Conservation (phyloP, 2,113 vertebrate genomes). For the Pterocles gutturalis region DNA sequence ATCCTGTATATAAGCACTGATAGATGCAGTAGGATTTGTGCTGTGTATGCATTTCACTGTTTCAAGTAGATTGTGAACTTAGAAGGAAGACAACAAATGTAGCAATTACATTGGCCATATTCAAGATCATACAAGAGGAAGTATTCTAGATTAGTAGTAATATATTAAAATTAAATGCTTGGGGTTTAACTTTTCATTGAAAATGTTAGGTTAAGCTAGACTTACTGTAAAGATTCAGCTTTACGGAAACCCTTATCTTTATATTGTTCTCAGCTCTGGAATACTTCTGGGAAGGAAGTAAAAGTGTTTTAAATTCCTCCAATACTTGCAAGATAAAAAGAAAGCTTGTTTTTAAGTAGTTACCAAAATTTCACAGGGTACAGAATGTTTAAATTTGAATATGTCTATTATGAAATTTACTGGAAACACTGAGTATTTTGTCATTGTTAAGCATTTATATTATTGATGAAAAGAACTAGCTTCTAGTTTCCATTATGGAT, state of each 20-base stretch:
- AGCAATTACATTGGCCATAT: not conserved
- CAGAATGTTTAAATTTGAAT: not conserved
- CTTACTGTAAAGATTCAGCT: not conserved
- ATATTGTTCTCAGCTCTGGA: not conserved
- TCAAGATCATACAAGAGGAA: not conserved
- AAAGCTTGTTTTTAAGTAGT: not conserved
- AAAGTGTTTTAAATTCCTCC: not conserved
- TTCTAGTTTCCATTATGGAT: not conserved
- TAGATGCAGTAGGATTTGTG: constrained; percentile 9
- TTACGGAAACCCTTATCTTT: not conserved
- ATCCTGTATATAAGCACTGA: not conserved
- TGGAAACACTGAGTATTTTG: not conserved
- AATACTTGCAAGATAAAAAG: not conserved
- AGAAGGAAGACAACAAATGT: not conserved
- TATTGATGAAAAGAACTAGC: not conserved
- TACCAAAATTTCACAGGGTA: not conserved
- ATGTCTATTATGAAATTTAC: not conserved
- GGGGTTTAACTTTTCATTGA: not conserved
- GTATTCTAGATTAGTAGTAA: not conserved
- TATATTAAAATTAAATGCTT: not conserved
- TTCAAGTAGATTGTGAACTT: not conserved
- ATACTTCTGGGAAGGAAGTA: not conserved
- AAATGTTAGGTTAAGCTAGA: not conserved
- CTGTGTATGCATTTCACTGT: constrained; percentile 26
- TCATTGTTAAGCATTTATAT: not conserved